Conservation (phyloP, 2,113 vertebrate genomes). For the Stegostoma tigrinum region DNA sequence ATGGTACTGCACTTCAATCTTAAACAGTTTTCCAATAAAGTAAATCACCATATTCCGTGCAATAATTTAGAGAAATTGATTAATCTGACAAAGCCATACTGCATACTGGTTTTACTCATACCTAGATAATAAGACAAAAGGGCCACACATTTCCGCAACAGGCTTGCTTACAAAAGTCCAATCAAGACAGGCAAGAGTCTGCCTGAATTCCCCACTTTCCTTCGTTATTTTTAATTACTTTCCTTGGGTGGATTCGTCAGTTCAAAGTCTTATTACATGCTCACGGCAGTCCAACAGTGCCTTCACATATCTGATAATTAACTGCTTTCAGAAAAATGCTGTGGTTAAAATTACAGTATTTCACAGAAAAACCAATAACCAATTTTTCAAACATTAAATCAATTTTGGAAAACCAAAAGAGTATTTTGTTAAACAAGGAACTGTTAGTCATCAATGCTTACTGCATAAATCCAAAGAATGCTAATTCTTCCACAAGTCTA, state of each 20-base stretch:
- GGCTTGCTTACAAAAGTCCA: not conserved
- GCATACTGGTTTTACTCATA: not conserved
- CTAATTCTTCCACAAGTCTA: not conserved
- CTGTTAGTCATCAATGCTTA: not conserved
- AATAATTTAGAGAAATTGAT: not conserved
- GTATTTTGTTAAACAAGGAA: not conserved
- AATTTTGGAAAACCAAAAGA: not conserved
- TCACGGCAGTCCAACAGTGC: not conserved
- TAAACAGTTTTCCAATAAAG: not conserved
- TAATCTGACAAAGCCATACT: not conserved
- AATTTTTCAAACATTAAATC: not conserved
- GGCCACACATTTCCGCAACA: not conserved
- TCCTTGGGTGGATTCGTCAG: not conserved
- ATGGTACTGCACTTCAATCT: not conserved
- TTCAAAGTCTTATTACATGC: conserved; percentile 13
- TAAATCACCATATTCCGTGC: not conserved
- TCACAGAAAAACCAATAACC: not conserved
- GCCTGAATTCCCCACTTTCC: not conserved
- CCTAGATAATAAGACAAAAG: conserved; percentile 29
- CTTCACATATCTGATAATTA: conserved; percentile 22
- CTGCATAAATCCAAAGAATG: not conserved
- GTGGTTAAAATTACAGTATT: not conserved
- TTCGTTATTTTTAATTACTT: conserved; percentile 26
- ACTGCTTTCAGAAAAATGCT: not conserved
- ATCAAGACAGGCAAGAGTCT: not conserved